phyloP scores from a whole-genome alignment of 2,797 vertebrate species.

The Synanceia verrucosa region DNA sequence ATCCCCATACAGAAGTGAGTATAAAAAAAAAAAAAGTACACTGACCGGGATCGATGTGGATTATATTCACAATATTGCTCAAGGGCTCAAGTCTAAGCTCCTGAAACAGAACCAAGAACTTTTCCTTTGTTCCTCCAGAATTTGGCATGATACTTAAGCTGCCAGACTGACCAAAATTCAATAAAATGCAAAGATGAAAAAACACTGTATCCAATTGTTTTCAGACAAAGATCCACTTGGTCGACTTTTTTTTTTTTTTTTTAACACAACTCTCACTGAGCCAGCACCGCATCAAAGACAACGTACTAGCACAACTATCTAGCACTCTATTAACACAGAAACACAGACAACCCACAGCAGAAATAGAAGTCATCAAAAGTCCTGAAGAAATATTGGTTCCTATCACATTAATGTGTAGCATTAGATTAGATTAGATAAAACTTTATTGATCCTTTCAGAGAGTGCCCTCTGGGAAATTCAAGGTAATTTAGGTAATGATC shows the following conservation, averaged over 20 bases:
- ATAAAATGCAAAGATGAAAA: conserved; percentile 28
- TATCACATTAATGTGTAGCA: not conserved
- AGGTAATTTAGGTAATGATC: no score
- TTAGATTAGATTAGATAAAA: no score
- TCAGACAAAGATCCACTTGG: conserved; percentile 26
- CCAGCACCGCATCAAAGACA: conserved; percentile 42
- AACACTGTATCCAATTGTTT: conserved; percentile 20
- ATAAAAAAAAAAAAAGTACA: not conserved
- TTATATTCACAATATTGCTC: not conserved
- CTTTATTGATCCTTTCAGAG: no score
- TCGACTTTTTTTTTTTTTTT: conserved; percentile 49
- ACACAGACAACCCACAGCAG: conserved; percentile 10
- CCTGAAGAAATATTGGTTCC: not conserved
- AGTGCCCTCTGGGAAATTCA: no score
- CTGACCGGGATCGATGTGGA: not conserved
- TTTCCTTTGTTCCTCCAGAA: conserved; percentile 26
- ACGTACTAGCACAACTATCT: conserved; percentile 25
- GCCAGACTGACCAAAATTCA: conserved; percentile 20
- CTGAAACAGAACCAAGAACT: conserved; percentile 16
- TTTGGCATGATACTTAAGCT: conserved; percentile 8
- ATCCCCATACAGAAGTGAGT: not conserved
- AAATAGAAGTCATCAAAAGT: not conserved
- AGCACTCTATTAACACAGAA: conserved; percentile 24
- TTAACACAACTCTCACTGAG: conserved; percentile 4
- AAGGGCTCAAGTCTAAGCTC: not conserved